phyloP scores from a whole-genome alignment of 2,888 invertebrate genomes.

The Rhingia rostrata region DNA sequence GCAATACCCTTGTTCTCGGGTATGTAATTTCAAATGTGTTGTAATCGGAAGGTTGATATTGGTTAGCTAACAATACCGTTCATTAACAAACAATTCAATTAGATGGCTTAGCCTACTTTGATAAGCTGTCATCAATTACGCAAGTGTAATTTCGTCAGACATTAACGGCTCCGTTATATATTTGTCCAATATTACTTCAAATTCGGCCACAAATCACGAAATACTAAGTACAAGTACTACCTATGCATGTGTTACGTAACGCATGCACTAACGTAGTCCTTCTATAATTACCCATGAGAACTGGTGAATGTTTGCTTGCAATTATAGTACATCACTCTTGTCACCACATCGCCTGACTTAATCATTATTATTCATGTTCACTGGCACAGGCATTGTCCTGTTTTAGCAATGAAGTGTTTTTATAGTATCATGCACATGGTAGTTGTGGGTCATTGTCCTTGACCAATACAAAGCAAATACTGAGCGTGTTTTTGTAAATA shows the following conservation, averaged over 20 bases:
- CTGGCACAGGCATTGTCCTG: constrained; percentile 31
- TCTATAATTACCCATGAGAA: constrained; percentile 25
- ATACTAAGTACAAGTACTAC: constrained; percentile 12
- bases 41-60: neutral
- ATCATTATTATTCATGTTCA: constrained; percentile 48
- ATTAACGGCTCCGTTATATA: neutral
- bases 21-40: neutral
- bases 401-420: constrained; percentile 32
- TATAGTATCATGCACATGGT: neutral
- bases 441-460: neutral
- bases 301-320: constrained; percentile 48
- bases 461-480: too few relatives aligned
- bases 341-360: constrained; percentile 56
- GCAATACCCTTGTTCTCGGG: too few relatives aligned
- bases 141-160: constrained; percentile 11
- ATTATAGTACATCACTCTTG: constrained; percentile 58
- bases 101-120: constrained; percentile 32
- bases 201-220: constrained; percentile 27
- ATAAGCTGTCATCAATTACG: constrained; percentile 52
- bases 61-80: constrained; percentile 2
- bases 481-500: too few relatives aligned
- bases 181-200: neutral
- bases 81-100: constrained; percentile 37
- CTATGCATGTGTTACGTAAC: constrained; percentile 13
- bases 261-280: constrained; percentile 11